phyloP scores from a whole-genome alignment of 2,888 invertebrate species.

The Mycalesis mineus region DNA sequence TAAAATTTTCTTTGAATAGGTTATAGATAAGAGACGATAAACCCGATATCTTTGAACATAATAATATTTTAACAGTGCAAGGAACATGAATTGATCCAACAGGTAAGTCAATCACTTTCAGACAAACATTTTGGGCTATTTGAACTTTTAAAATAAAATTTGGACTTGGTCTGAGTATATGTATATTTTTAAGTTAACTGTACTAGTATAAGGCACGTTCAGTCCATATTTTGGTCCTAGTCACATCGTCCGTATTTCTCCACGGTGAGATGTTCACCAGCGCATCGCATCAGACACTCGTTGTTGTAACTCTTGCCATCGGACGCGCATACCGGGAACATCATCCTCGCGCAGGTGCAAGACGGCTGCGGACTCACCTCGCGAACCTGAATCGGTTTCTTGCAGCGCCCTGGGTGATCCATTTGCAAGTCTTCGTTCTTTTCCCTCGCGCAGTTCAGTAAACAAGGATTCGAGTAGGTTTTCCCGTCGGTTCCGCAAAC shows the following conservation, averaged over 20 bases:
- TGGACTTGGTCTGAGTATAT: too few relatives aligned
- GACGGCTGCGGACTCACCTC: conserved; percentile 8
- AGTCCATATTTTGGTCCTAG: background rate
- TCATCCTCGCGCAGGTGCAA: conserved; percentile 34
- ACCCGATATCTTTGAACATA: too few relatives aligned
- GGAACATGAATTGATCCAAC: too few relatives aligned
- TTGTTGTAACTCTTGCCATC: conserved; percentile 83
- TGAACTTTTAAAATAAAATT: too few relatives aligned
- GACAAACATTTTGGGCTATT: too few relatives aligned
- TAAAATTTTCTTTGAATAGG: too few relatives aligned
- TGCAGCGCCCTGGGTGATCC: conserved; percentile 28
- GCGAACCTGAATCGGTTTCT: background rate
- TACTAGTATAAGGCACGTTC: too few relatives aligned
- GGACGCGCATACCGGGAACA: conserved; percentile 81
- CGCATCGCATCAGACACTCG: conserved; percentile 81
- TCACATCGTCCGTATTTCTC: conserved; percentile 26
- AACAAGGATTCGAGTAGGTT: conserved; percentile 42
- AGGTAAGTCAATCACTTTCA: too few relatives aligned
- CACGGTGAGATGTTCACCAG: conserved; percentile 24
- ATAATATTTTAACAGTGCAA: too few relatives aligned
- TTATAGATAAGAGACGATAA: too few relatives aligned
- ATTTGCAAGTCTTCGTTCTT: conserved; percentile 27
- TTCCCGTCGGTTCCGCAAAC: conserved; percentile 10
- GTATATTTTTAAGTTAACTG: too few relatives aligned
- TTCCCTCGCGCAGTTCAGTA: conserved; percentile 37